A percentile compares a stretch with the other conserved stretches of the same genome.
These are phyloP conservation scores for Phenganax marumi DNA, from an alignment of 92 coral and sea anemone species.

Conservation along the genomic window DNA sequence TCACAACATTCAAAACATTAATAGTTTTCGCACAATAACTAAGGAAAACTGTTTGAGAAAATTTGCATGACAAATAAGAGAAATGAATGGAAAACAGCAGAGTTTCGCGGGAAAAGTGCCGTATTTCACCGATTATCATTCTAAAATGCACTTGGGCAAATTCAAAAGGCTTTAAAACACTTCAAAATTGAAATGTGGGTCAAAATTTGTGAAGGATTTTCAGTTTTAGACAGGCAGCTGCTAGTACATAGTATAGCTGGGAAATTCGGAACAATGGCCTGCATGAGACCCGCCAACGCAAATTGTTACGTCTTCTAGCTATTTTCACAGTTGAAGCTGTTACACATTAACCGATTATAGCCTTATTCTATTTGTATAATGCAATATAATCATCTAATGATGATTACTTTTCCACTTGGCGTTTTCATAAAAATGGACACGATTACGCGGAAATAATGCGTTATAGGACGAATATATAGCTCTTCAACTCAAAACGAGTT, in stretches of 20 bases:
- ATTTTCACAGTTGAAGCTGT: constrained; percentile 18
- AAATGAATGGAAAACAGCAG: background rate
- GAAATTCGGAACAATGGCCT: background rate
- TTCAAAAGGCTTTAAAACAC: too few relatives aligned
- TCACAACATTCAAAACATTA: background rate
- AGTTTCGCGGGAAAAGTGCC: background rate
- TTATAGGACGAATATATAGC: too few relatives aligned
- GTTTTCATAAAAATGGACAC: too few relatives aligned
- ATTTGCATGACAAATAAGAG: constrained; percentile 23
- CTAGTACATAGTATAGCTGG: background rate
- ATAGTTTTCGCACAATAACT: constrained; percentile 7
- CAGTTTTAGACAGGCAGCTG: too few relatives aligned
- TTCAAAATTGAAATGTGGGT: too few relatives aligned
- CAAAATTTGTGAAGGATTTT: too few relatives aligned
- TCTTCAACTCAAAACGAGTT: too few relatives aligned
- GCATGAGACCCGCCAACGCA: constrained; percentile 21
- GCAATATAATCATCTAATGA: background rate
- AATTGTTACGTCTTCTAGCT: background rate
- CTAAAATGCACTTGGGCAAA: background rate
- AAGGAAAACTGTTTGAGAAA: background rate
- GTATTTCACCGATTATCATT: background rate
- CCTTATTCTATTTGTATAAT: background rate
- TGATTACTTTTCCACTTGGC: too few relatives aligned
- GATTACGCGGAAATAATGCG: too few relatives aligned
- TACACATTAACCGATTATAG: background rate